Evolutionary conservation across 2,888 invertebrate species (phyloP).

Genomic region (Punctoribates punctum): DNA sequence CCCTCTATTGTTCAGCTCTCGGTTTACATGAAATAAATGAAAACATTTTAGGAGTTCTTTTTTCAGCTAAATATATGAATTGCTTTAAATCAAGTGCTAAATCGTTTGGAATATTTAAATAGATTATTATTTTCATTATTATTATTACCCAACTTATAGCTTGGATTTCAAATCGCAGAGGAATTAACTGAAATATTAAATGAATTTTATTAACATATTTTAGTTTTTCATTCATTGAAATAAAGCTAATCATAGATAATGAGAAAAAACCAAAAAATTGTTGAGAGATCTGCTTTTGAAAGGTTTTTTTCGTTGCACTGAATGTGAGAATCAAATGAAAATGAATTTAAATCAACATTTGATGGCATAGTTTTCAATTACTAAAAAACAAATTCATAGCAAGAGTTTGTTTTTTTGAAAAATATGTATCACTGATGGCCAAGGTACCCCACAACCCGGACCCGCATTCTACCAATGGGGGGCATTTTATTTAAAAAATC

Average conservation of each 20-base stretch:
- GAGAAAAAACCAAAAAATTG: background rate
- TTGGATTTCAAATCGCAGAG: background rate
- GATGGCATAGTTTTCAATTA: no score
- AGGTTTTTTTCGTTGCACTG: no score
- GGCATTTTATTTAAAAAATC: no score
- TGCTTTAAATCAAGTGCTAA: conserved; percentile 21
- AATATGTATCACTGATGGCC: no score
- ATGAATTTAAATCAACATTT: no score
- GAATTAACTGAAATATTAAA: background rate
- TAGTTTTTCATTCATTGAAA: background rate
- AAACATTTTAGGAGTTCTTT: conserved; percentile 1
- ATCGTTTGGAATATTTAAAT: background rate
- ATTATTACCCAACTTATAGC: background rate
- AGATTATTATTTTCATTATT: background rate
- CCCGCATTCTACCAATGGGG: no score
- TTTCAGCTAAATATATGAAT: background rate
- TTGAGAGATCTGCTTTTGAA: background rate
- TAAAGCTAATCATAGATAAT: background rate
- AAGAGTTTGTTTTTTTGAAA: no score
- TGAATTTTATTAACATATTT: conserved; percentile 13
- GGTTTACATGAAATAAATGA: background rate
- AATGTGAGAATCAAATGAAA: no score
- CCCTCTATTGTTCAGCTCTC: background rate
- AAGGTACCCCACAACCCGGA: no score
- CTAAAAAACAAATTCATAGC: no score